Conservation (phyloP, 2,113 vertebrate genomes). For the Otolemur garnettii region DNA sequence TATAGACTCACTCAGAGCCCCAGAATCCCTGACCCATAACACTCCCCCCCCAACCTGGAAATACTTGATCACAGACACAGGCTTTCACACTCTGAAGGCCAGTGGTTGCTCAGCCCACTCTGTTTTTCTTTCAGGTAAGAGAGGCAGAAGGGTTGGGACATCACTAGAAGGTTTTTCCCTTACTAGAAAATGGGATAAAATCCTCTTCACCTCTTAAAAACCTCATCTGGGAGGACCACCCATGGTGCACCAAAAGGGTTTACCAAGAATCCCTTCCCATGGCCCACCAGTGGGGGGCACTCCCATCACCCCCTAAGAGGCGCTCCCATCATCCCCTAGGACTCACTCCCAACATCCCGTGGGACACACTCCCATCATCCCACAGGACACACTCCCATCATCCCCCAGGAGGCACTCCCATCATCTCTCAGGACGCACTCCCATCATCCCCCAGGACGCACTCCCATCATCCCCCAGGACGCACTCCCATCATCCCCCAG, state of each 20-base stretch:
- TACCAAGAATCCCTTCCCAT: not conserved
- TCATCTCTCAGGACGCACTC: not conserved
- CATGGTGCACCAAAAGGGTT: not conserved
- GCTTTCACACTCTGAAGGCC: not conserved
- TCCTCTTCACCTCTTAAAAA: not conserved
- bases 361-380: no score
- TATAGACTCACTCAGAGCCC: not conserved
- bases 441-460: not conserved
- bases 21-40: not conserved
- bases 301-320: no score
- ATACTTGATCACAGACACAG: not conserved
- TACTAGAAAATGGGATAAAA: not conserved
- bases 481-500: not conserved
- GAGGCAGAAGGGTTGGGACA: not conserved
- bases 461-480: not conserved
- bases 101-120: not conserved
- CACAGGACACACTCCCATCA: no score
- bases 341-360: no score
- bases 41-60: not conserved
- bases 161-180: not conserved
- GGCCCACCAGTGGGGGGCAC: not conserved
- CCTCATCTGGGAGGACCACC: not conserved
- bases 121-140: not conserved
- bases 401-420: not conserved
- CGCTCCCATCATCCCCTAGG: no score